These are phyloP conservation scores for Xiphorhynchus erythropygius DNA, from an alignment of 2,797 vertebrate genomes.

Conservation along the genomic window DNA sequence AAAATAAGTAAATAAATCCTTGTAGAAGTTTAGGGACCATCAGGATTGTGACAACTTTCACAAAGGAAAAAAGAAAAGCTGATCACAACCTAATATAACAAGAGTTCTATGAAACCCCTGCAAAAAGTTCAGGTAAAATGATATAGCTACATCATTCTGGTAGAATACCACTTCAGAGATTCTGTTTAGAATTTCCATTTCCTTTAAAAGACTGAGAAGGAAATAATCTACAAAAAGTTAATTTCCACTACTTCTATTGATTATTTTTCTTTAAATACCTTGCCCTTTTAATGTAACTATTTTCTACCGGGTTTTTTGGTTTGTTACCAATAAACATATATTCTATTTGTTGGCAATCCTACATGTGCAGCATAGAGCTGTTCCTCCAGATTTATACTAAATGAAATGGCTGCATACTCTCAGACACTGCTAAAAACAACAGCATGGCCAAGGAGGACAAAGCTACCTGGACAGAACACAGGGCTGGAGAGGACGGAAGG, in stretches of 20 bases:
- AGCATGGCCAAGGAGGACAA: not conserved
- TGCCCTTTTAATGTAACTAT: not conserved
- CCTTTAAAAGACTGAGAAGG: not conserved
- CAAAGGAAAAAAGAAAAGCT: not conserved
- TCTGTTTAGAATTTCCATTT: not conserved
- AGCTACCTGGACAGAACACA: not conserved
- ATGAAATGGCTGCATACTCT: rapidly evolving
- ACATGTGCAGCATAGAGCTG: rapidly evolving
- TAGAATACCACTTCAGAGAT: not conserved
- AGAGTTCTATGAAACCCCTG: not conserved
- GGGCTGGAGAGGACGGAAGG: not conserved
- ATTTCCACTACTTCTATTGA: not conserved
- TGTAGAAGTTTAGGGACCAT: not conserved
- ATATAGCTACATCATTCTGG: not conserved
- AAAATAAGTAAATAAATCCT: not conserved
- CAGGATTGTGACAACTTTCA: not conserved
- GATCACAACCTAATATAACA: not conserved
- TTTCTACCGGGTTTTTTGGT: not conserved
- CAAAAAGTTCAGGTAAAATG: not conserved
- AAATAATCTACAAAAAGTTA: not conserved
- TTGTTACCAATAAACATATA: not conserved
- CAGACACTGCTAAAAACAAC: not conserved
- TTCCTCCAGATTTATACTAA: not conserved
- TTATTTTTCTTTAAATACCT: not conserved
- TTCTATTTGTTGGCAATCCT: not conserved